Evolutionary conservation across 2,888 invertebrate genomes (phyloP), one percentile per base, ranked within the genome.

Genomic region (Sceliomorpha sp.): DNA sequence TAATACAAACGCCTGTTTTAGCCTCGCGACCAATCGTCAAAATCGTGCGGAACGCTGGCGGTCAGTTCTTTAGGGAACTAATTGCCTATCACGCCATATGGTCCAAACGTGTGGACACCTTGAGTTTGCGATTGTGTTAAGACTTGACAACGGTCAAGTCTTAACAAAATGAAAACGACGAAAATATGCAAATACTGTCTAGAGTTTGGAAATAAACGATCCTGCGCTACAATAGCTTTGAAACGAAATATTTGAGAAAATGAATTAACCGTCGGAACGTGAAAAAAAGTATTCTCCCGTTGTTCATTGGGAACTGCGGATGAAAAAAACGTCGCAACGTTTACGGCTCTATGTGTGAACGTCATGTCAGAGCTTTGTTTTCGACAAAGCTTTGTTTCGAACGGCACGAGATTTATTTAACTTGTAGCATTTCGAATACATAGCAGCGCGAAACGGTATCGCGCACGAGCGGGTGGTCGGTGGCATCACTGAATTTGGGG

Each of bases 331-430:
- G n/a, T 32, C 9, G 29, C 12, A 27, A 17, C 31, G 29, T 45
- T 56, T 56, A 45, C 31, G 24, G 31, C 14, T 17, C 29, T 14
- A 29, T 17, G 29, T 45, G 45, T 31, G 17, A 34, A 34, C 14
- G 26, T n/a, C 37, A 12, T 26, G 34, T 39, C 24, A 37, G 31
- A n/a, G 51, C 9, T 71, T 71, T 68, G 59, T 66, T 72, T 70
- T 53, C 36, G 50, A 60, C 68, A 50, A 50, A 50, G 50, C 50
- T 50, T 50, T 50, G 50, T 50, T 37, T 24, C 50, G 39, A 42
- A 15, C 14, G 27, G 47, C 13, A 56, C 42, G 50, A 42, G 64
- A 73, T 69, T 73, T 67, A 69, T 73, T 66, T 71, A 68, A 63
- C 70, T 68, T 59, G 59, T 63, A 66, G 53, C 62, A 29, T 48